Evolutionary conservation across 1,140 invertebrate species (phyloP), one percentile per base, ranked within the genome.

Genomic region (Drosophila nigromelanica): DNA sequence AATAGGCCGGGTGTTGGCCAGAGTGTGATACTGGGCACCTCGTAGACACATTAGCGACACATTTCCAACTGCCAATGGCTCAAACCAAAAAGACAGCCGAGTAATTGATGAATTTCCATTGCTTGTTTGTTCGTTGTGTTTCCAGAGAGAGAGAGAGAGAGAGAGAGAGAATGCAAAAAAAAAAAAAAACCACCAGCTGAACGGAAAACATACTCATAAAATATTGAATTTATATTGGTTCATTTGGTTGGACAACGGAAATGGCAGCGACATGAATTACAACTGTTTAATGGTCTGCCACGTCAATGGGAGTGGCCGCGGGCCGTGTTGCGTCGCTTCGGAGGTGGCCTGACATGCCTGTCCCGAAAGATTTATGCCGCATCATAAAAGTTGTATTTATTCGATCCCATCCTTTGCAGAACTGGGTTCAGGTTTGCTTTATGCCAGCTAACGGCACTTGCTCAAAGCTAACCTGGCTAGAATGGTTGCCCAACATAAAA

Each of bases 161-260:
- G 37, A 47, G 30, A 33, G 50, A 47, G 27, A 59, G 18, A 14
- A 45, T n/a, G n/a, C n/a, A n/a, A n/a, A n/a, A n/a, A n/a, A n/a
- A n/a, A n/a, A n/a, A 59, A 21, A 11, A 58, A 59, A 35, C 7
- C 27, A 60, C 37, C 12, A 54, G 7, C 37, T 45, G 12, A 45
- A 54, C 47, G 48, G 47, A 55, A 62, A 56, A 54, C 40, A 55
- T 30, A 67, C 61, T 63, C 76, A 74, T 81, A 86, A 86, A 80
- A 74, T 86, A 71, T 77, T 74, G 64, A 85, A 74, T 74, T 86
- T 85, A 80, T 85, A 74, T 85, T 74, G 66, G 74, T 69, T 69
- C 69, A 82, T 78, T 82, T 68, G 55, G 37, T 61, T 70, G 58
- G 79, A 82, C 62, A 59, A 42, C 69, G 73, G 52, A 86, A 86